Conservation (phyloP, 2,888 invertebrate genomes). For the Nycteola revayana region DNA sequence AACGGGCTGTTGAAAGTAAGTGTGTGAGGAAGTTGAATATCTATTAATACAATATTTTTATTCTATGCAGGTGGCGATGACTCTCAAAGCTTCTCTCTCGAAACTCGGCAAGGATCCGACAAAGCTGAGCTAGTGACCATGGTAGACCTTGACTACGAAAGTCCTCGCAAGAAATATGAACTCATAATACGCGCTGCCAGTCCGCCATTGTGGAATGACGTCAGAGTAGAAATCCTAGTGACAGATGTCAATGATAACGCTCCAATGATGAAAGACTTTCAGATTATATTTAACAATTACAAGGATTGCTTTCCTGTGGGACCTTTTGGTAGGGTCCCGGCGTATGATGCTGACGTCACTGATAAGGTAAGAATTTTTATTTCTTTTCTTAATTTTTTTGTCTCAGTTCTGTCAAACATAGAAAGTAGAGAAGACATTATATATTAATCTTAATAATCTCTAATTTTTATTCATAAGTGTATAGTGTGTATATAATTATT, state of each 20-base stretch:
- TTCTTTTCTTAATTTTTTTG: too few species aligned
- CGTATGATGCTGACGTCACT: slow-evolving; percentile 96
- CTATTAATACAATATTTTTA: too few species aligned
- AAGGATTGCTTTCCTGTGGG: slow-evolving; percentile 96
- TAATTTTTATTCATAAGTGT: too few species aligned
- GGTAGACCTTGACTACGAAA: slow-evolving; percentile 97
- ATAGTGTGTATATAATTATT: too few species aligned
- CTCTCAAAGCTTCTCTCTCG: slow-evolving; percentile 91
- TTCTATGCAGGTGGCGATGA: slow-evolving; percentile 91
- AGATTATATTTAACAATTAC: slow-evolving; percentile 97
- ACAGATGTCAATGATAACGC: slow-evolving; percentile 98
- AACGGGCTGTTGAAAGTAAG: too few species aligned
- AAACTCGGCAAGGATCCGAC: slow-evolving; percentile 90
- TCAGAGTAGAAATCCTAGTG: slow-evolving; percentile 92
- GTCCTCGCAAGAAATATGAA: slow-evolving; percentile 94
- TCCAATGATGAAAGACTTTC: slow-evolving; percentile 94
- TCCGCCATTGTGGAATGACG: slow-evolving; percentile 93
- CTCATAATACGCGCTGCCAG: slow-evolving; percentile 95
- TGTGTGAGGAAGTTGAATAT: too few species aligned
- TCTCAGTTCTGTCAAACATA: too few species aligned
- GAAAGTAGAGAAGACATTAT: too few species aligned
- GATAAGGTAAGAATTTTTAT: slow-evolving; percentile 85
- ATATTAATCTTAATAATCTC: too few species aligned
- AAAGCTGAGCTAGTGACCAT: slow-evolving; percentile 94
- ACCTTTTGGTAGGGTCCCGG: slow-evolving; percentile 95